A percentile compares a stretch with the other conserved stretches of the same genome.
Evolutionary conservation across 2,888 invertebrate species (phyloP).

Genomic region (Tipula unca): DNA sequence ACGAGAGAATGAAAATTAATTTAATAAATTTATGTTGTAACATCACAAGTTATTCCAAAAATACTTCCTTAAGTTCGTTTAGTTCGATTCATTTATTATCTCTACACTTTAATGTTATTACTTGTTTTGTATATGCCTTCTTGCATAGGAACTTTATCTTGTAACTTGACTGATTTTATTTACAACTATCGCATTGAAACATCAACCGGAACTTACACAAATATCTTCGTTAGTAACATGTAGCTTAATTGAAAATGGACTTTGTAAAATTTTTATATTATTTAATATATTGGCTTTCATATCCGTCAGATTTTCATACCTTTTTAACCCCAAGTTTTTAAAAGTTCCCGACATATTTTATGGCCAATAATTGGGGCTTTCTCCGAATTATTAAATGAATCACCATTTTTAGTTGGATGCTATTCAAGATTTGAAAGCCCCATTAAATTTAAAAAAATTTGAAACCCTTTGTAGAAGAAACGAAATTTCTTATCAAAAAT

Average conservation of each 20-base stretch:
- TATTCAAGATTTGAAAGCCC: too few species aligned
- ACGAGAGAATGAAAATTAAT: not conserved
- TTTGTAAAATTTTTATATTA: too few species aligned
- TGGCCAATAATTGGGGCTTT: too few species aligned
- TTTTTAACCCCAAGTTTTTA: not conserved
- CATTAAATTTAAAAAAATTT: too few species aligned
- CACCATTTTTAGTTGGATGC: too few species aligned
- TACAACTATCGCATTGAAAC: not conserved
- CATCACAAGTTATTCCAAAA: too few species aligned
- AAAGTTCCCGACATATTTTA: too few species aligned
- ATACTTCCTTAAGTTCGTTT: not conserved
- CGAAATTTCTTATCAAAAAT: too few species aligned
- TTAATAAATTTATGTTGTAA: not conserved
- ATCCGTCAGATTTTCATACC: not conserved
- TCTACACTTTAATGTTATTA: not conserved
- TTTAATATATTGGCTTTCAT: not conserved
- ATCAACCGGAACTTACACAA: not conserved
- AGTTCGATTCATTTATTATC: not conserved
- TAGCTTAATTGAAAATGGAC: not conserved
- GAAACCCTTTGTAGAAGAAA: too few species aligned
- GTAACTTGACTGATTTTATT: not conserved
- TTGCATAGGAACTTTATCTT: not conserved
- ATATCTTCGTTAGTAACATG: not conserved
- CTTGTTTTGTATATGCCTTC: not conserved
- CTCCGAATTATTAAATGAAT: too few species aligned